Conservation (phyloP, 2,113 vertebrate genomes). For the Nipponia nippon region DNA sequence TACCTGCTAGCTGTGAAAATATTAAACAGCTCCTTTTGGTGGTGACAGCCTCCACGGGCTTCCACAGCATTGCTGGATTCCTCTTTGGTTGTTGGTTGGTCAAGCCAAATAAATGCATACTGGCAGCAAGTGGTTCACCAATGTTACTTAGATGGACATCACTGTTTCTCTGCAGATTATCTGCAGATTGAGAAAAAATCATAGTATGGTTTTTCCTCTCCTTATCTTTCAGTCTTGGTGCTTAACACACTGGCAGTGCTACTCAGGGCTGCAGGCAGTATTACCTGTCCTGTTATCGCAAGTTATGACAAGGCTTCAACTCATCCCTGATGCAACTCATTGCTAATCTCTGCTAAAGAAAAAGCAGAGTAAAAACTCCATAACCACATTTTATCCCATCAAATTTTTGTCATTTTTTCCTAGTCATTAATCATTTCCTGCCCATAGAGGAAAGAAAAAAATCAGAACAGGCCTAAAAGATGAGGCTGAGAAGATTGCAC, state of each 20-base stretch:
- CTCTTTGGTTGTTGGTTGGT: not conserved
- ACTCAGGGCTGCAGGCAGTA: not conserved
- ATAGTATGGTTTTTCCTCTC: accelerated
- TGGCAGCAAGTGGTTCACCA: not conserved
- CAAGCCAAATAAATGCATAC: not conserved
- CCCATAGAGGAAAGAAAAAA: not conserved
- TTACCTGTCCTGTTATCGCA: not conserved
- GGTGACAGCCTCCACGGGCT: not conserved
- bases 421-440: not conserved
- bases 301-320: not conserved
- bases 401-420: not conserved
- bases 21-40: not conserved
- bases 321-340: not conserved
- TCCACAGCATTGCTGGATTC: not conserved
- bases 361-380: not conserved
- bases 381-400: not conserved
- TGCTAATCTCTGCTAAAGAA: not conserved
- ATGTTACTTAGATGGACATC: not conserved
- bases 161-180: not conserved
- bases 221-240: not conserved
- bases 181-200: not conserved
- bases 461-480: not conserved
- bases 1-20: not conserved
- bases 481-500: not conserved
- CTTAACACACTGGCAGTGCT: not conserved